These are phyloP conservation scores for Cinclus cinclus DNA, from an alignment of 2,113 vertebrate species.

Conservation along the genomic window DNA sequence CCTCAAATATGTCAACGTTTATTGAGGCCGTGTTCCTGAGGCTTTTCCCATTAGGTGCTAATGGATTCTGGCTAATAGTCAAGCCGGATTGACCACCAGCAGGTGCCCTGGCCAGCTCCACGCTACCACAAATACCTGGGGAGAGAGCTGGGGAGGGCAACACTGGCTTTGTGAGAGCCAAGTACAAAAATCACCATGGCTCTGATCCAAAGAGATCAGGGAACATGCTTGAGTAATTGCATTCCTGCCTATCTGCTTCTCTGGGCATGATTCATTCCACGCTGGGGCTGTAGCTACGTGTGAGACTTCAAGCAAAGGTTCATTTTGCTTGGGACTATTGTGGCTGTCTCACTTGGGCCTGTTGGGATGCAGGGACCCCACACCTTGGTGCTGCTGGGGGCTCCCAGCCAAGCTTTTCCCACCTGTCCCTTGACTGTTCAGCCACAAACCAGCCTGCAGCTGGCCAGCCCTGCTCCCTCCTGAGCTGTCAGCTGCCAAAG, in stretches of 20 bases:
- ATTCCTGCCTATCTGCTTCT: constrained; percentile 40
- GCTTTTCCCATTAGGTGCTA: constrained; percentile 63
- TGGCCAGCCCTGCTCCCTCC: background rate
- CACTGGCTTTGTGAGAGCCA: background rate
- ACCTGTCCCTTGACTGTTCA: background rate
- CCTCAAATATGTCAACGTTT: constrained; percentile 64
- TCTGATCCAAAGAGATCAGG: constrained; percentile 38
- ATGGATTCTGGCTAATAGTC: constrained; percentile 62
- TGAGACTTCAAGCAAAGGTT: background rate
- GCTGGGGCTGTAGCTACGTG: fast-evolving
- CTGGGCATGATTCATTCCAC: background rate
- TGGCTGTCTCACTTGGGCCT: background rate
- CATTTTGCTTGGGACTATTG: background rate
- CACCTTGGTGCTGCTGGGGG: background rate
- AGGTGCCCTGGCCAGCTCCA: constrained; percentile 11
- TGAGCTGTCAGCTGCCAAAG: fast-evolving
- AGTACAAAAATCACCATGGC: constrained; percentile 27
- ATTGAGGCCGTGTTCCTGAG: constrained; percentile 58
- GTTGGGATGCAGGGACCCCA: background rate
- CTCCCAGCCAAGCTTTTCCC: background rate
- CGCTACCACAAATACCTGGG: constrained; percentile 46
- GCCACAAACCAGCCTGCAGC: background rate
- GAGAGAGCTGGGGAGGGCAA: constrained; percentile 23
- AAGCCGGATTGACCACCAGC: constrained; percentile 46
- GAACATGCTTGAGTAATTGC: constrained; percentile 1